Evolutionary conservation across 2,888 invertebrate species (phyloP).

Genomic region (Drosophila vallismaia): DNA sequence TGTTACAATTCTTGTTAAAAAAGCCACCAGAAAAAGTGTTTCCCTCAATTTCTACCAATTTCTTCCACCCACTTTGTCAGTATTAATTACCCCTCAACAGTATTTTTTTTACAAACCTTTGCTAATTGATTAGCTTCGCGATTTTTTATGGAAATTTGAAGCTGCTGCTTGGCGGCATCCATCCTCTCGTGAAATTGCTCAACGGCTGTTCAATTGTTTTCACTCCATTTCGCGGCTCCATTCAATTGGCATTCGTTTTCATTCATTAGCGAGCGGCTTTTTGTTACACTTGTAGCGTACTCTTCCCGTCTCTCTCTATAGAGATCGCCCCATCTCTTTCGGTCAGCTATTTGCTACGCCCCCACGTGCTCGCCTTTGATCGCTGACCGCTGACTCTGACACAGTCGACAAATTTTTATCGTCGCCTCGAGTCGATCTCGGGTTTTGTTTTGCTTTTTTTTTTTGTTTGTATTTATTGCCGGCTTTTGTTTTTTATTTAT

Average conservation of each 20-base stretch:
- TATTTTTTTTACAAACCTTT: background rate
- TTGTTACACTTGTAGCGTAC: slow-evolving; percentile 6
- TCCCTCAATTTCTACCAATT: too few relatives aligned
- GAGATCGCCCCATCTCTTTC: slow-evolving; percentile 5
- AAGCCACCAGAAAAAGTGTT: too few relatives aligned
- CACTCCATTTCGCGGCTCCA: slow-evolving; percentile 57
- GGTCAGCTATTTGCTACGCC: slow-evolving; percentile 47
- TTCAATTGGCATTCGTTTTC: slow-evolving; percentile 40
- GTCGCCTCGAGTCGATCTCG: slow-evolving; percentile 53
- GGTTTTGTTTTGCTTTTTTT: slow-evolving; percentile 57
- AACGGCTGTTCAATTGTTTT: slow-evolving; percentile 41
- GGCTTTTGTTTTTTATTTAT: slow-evolving; percentile 57
- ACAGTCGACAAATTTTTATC: slow-evolving; percentile 51
- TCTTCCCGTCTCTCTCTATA: slow-evolving; percentile 6
- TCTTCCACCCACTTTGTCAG: too few relatives aligned
- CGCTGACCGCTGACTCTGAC: slow-evolving; percentile 15
- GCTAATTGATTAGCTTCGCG: background rate
- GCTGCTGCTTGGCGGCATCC: background rate
- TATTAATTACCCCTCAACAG: background rate
- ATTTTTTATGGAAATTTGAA: background rate
- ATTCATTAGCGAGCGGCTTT: slow-evolving; percentile 36
- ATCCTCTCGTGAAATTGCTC: background rate
- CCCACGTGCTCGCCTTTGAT: slow-evolving; percentile 54
- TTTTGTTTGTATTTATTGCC: slow-evolving; percentile 60
- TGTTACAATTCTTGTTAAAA: too few relatives aligned